Evolutionary conservation across 2,888 invertebrate genomes (phyloP).

Genomic region (Callinectes sapidus): DNA sequence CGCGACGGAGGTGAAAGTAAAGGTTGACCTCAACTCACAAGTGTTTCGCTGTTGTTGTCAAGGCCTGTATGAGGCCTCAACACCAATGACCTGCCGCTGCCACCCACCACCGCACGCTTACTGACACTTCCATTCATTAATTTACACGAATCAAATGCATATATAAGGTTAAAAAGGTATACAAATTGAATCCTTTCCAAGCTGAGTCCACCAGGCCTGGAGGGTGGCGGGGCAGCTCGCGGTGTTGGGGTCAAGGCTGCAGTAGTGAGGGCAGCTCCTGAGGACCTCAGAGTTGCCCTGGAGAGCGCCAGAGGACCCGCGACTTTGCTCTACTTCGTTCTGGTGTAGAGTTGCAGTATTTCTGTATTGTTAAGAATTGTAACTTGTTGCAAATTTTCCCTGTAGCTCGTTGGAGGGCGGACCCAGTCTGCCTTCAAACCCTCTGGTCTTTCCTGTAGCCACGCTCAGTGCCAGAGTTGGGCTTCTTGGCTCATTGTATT

Average conservation of each 20-base stretch:
- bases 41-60: slow-evolving; percentile 45
- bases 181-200: background rate
- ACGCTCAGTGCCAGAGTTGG: slow-evolving; percentile 19
- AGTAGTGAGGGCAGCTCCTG: slow-evolving; percentile 47
- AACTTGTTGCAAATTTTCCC: slow-evolving; percentile 30
- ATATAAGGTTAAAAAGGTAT: background rate
- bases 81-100: background rate
- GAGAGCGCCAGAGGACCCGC: slow-evolving; percentile 46
- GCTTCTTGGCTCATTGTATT: slow-evolving; percentile 27
- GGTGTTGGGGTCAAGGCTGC: slow-evolving; percentile 23
- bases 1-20: slow-evolving; percentile 35
- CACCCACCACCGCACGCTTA: background rate
- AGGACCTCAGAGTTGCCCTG: slow-evolving; percentile 23
- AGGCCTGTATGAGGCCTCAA: background rate
- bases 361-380: slow-evolving; percentile 19
- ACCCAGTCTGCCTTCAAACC: background rate
- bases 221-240: background rate
- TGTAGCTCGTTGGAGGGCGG: slow-evolving; percentile 32
- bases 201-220: background rate
- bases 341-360: slow-evolving; percentile 32
- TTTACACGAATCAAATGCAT: background rate
- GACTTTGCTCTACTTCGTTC: slow-evolving; percentile 20
- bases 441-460: slow-evolving; percentile 19
- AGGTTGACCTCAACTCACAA: slow-evolving; percentile 43
- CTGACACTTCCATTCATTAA: background rate